These are phyloP conservation scores for Stegostoma tigrinum DNA, from an alignment of 2,113 vertebrate genomes.

Conservation along the genomic window DNA sequence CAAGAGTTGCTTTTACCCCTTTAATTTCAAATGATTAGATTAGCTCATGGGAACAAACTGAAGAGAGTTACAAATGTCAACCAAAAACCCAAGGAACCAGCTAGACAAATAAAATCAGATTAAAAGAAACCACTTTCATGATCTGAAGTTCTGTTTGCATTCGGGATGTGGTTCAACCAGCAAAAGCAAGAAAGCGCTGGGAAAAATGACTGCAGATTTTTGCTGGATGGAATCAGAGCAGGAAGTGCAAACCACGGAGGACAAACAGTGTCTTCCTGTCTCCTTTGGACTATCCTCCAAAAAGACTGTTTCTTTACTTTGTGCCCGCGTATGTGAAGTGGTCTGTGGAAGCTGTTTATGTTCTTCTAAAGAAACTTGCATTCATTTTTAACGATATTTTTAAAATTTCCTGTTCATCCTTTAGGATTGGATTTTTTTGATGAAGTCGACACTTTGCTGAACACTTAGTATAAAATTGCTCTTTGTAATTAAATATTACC, in stretches of 20 bases:
- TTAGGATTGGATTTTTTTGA: background rate
- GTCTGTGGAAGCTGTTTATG: background rate
- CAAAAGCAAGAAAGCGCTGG: constrained; percentile 9
- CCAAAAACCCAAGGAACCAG: background rate
- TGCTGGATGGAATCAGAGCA: background rate
- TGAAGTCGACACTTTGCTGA: background rate
- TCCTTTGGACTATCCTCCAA: background rate
- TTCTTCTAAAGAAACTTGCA: background rate
- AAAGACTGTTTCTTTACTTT: background rate
- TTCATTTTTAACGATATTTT: constrained; percentile 5
- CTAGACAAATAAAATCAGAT: background rate
- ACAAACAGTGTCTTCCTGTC: constrained; percentile 31
- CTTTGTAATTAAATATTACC: background rate
- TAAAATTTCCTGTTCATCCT: background rate
- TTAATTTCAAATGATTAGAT: background rate
- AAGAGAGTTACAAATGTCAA: background rate
- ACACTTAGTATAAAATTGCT: background rate
- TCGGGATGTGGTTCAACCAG: constrained; percentile 24
- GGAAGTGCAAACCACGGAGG: background rate
- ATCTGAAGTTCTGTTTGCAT: constrained; percentile 26
- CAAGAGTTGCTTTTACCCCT: background rate
- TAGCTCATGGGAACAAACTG: background rate
- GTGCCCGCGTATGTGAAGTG: background rate
- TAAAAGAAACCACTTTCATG: constrained; percentile 4
- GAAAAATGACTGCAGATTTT: background rate